phyloP scores from a whole-genome alignment of 2,797 vertebrate species.

The Telmatherina bonti region DNA sequence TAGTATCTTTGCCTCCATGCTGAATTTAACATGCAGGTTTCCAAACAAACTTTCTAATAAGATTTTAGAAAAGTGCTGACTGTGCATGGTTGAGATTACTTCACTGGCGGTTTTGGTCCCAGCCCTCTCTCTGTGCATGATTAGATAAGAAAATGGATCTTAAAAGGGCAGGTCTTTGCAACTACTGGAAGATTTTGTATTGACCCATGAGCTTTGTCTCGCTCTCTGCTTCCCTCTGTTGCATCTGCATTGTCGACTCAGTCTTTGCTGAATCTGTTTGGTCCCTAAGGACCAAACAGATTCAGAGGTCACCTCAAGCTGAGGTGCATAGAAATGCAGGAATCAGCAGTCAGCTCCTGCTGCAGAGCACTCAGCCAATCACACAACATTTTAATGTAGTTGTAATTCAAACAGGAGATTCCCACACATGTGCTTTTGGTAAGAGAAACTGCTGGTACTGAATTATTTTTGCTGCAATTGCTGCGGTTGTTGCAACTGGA shows the following conservation, averaged over 20 bases:
- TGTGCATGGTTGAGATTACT: conserved; percentile 64
- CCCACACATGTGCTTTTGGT: conserved; percentile 32
- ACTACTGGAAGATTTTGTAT: conserved; percentile 50
- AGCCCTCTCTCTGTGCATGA: conserved; percentile 59
- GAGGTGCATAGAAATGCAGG: conserved; percentile 65
- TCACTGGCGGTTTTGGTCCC: conserved; percentile 29
- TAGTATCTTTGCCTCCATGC: conserved; percentile 30
- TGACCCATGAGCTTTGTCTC: conserved; percentile 60
- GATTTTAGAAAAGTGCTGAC: conserved; percentile 72
- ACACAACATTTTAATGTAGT: conserved; percentile 29
- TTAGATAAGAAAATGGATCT: conserved; percentile 70
- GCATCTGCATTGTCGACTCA: conserved; percentile 47
- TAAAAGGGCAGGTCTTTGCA: conserved; percentile 26
- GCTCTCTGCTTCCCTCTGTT: conserved; percentile 36
- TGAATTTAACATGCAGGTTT: conserved; percentile 49
- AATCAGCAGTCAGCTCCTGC: conserved; percentile 72
- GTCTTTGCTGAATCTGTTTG: conserved; percentile 63
- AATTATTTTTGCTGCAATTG: conserved; percentile 11
- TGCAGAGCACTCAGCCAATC: conserved; percentile 57
- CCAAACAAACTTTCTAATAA: conserved; percentile 63
- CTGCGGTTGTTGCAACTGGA: not conserved
- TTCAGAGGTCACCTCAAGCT: conserved; percentile 75
- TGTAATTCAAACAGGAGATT: conserved; percentile 30
- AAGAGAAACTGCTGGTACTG: conserved; percentile 23
- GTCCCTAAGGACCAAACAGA: conserved; percentile 51